These are phyloP conservation scores for Ichneumoninae sp. DNA, from an alignment of 2,888 invertebrate genomes.

Conservation along the genomic window DNA sequence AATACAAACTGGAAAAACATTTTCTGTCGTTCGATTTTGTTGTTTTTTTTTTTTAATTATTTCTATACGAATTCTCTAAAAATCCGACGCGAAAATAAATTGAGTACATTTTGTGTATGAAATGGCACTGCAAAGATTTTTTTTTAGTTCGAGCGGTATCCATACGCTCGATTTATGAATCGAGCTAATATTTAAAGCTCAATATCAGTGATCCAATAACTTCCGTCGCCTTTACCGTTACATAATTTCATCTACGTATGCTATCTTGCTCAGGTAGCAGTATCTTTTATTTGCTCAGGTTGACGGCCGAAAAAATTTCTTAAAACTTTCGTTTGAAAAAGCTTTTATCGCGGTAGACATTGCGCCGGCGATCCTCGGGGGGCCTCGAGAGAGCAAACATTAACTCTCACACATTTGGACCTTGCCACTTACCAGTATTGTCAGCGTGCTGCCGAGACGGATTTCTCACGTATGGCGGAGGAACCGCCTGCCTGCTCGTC, in stretches of 20 bases:
- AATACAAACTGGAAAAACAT: no score
- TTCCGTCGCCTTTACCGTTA: conserved; percentile 53
- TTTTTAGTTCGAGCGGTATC: neutral
- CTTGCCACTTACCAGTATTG: conserved; percentile 77
- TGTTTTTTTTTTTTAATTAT: no score
- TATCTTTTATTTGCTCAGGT: conserved; percentile 45
- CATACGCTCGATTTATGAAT: neutral
- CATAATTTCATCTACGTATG: neutral
- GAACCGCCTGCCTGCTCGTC: conserved; percentile 73
- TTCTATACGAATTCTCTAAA: no score
- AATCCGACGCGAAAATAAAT: neutral
- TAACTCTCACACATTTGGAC: neutral
- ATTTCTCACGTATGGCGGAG: conserved; percentile 79
- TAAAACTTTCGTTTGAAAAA: neutral
- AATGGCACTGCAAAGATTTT: neutral
- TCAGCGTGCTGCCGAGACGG: conserved; percentile 80
- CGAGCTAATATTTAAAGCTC: conserved; percentile 12
- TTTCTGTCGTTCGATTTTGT: neutral
- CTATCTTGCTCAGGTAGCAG: neutral
- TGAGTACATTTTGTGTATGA: neutral
- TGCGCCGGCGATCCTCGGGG: neutral
- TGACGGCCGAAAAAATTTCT: neutral
- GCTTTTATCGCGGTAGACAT: neutral
- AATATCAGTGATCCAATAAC: conserved; percentile 28
- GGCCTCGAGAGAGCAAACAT: conserved; percentile 3